Evolutionary conservation across 1,140 invertebrate genomes (phyloP).

Genomic region (Charaxes varanes): DNA sequence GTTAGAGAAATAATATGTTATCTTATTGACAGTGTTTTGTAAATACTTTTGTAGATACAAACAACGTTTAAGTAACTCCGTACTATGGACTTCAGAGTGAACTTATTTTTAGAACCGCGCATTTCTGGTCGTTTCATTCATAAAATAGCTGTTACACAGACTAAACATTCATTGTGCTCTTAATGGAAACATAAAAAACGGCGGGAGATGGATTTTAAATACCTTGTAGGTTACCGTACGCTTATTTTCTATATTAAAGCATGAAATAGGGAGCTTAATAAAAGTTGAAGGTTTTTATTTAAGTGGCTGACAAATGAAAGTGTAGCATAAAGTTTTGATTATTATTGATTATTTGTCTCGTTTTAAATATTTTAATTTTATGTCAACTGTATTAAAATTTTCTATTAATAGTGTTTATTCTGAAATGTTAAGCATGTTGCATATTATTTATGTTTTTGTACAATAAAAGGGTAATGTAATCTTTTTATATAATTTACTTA

Average conservation of each 20-base stretch:
- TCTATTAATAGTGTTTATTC: no score
- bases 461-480: no score
- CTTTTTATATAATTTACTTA: no score
- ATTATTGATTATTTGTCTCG: slow-evolving; percentile 16
- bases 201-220: slow-evolving; percentile 37
- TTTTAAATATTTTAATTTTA: background rate
- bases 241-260: slow-evolving; percentile 3
- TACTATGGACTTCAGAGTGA: slow-evolving; percentile 49
- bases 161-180: slow-evolving; percentile 43
- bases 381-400: no score
- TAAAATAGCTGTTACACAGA: slow-evolving; percentile 42
- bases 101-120: slow-evolving; percentile 47
- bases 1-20: slow-evolving; percentile 37
- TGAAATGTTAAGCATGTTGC: no score
- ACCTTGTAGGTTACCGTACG: slow-evolving; percentile 37
- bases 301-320: no score
- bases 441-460: no score
- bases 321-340: no score
- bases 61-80: slow-evolving; percentile 60
- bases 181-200: slow-evolving; percentile 23
- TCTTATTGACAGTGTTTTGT: slow-evolving; percentile 56
- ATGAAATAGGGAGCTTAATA: no score
- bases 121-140: slow-evolving; percentile 39
- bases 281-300: no score
- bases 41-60: slow-evolving; percentile 49